phyloP scores from a whole-genome alignment of 1,140 invertebrate genomes.

The Drosophila watanabei region DNA sequence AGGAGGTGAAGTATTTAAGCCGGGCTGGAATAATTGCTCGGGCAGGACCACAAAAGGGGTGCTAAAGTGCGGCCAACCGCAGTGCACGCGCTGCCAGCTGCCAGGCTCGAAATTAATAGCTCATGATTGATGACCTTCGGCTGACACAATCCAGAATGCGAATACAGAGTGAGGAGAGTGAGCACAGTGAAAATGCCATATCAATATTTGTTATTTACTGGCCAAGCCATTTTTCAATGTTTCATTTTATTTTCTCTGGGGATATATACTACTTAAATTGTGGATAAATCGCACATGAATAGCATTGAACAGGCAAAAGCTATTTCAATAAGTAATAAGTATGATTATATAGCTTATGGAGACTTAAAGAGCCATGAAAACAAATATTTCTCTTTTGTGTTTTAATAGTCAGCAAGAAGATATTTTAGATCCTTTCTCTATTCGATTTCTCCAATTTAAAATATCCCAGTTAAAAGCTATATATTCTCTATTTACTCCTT shows the following conservation, averaged over 20 bases:
- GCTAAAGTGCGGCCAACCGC: constrained; percentile 36
- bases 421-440: too few relatives aligned
- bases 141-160: neutral
- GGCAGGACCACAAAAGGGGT: constrained; percentile 32
- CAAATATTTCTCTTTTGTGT: neutral
- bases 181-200: constrained; percentile 1
- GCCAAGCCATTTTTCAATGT: constrained; percentile 4
- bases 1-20: neutral
- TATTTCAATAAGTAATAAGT: too few relatives aligned
- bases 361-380: neutral
- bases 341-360: neutral
- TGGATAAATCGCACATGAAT: neutral
- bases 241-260: neutral
- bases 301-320: neutral
- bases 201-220: constrained; percentile 11
- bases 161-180: neutral
- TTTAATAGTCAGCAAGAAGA: too few relatives aligned
- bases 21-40: constrained; percentile 14
- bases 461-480: too few relatives aligned
- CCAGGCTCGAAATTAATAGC: constrained; percentile 31
- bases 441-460: neutral
- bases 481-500: neutral
- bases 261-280: neutral
- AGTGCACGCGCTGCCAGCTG: constrained; percentile 24
- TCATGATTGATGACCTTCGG: constrained; percentile 34